These are phyloP conservation scores for Meloidogyne hapla DNA, from an alignment of 1,140 invertebrate species.

Conservation along the genomic window DNA sequence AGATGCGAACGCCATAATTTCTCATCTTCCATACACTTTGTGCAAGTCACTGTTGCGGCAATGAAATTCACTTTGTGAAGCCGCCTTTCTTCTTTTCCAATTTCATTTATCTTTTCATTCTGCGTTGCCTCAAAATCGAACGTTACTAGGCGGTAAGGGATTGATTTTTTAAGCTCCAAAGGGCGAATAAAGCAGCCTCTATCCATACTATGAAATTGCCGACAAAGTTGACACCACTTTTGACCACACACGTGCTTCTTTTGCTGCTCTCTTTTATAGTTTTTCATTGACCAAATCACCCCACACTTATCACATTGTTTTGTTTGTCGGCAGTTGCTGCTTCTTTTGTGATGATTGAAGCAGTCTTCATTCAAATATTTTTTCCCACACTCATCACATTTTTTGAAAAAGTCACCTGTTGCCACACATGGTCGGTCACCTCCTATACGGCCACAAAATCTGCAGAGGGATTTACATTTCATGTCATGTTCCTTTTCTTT, in stretches of 20 bases:
- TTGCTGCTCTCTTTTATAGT: background rate
- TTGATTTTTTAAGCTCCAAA: background rate
- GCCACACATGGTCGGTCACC: background rate
- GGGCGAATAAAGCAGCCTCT: conserved; percentile 4
- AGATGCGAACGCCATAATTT: background rate
- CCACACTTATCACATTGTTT: conserved; percentile 9
- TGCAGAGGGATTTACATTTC: background rate
- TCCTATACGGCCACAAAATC: background rate
- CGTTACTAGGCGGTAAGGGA: background rate
- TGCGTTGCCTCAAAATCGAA: conserved; percentile 9
- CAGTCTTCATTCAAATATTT: background rate
- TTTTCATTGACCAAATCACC: background rate
- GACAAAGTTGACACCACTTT: background rate
- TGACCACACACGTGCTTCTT: background rate
- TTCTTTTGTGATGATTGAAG: background rate
- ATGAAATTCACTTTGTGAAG: conserved; percentile 2
- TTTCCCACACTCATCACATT: background rate
- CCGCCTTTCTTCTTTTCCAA: background rate
- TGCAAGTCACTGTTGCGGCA: background rate
- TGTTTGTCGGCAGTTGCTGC: background rate
- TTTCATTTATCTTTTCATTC: background rate
- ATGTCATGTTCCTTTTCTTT: background rate
- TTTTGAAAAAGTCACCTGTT: too few relatives aligned
- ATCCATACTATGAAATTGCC: background rate
- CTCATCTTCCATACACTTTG: background rate